Evolutionary conservation across 1,140 invertebrate species (phyloP).

Genomic region (Berghia stephanieae): DNA sequence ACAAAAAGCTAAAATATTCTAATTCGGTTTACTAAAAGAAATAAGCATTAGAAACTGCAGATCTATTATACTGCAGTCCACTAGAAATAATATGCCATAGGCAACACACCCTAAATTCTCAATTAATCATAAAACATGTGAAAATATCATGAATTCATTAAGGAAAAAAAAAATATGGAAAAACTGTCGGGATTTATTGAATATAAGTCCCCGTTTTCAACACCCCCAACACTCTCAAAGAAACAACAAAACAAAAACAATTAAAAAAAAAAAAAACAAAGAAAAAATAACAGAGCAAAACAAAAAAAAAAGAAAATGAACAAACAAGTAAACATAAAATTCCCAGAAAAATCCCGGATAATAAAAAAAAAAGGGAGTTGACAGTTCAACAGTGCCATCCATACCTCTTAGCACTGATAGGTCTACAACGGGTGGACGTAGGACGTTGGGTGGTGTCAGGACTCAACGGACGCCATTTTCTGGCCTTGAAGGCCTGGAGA

Average conservation of each 20-base stretch:
- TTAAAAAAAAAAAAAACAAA: background rate
- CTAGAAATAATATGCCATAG: no score
- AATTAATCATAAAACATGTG: no score
- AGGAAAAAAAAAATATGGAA: no score
- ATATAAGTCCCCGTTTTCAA: no score
- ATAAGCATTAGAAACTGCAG: no score
- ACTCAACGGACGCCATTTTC: conserved; percentile 44
- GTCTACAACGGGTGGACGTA: conserved; percentile 40
- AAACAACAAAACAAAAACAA: background rate
- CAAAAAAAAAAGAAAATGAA: background rate
- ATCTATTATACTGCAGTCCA: no score
- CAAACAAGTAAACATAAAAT: background rate
- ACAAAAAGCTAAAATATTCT: no score
- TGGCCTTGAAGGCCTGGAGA: conserved; percentile 46
- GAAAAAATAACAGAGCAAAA: background rate
- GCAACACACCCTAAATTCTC: no score
- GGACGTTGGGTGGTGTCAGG: conserved; percentile 35
- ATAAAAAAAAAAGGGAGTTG: background rate
- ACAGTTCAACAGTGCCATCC: background rate
- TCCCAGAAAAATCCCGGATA: background rate
- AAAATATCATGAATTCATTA: no score
- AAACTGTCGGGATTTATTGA: no score
- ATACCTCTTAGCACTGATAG: conserved; percentile 33
- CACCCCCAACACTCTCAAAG: background rate
- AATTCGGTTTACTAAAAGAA: no score